These are phyloP conservation scores for Chymomyza caudatula DNA, from an alignment of 2,888 invertebrate genomes.

Conservation along the genomic window DNA sequence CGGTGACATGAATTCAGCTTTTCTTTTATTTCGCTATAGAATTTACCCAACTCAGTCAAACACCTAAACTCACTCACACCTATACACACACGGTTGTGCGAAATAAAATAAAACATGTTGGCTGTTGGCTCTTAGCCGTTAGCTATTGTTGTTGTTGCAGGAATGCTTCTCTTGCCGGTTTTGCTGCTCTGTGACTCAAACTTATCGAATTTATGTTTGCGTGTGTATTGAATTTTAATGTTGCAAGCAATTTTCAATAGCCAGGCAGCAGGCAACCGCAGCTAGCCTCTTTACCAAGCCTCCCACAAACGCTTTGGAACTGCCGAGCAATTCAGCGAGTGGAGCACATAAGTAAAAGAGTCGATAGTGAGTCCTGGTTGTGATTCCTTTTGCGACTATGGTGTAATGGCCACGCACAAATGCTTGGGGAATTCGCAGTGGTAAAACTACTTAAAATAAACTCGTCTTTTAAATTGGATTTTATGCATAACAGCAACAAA, in stretches of 20 bases:
- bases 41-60: conserved; percentile 40
- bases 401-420: conserved; percentile 36
- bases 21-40: conserved; percentile 41
- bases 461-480: conserved; percentile 63
- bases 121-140: conserved; percentile 38
- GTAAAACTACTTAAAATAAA: conserved; percentile 65
- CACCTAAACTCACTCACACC: conserved; percentile 12
- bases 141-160: conserved; percentile 31
- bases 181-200: conserved; percentile 38
- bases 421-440: conserved; percentile 49
- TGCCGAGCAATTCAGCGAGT: background rate
- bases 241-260: conserved; percentile 36
- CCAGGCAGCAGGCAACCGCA: background rate
- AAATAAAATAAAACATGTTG: conserved; percentile 68
- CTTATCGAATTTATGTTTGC: conserved; percentile 68
- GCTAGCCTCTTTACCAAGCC: background rate
- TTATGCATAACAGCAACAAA: conserved; percentile 29
- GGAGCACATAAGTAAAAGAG: background rate
- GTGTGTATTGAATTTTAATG: conserved; percentile 71
- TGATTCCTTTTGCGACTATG: background rate
- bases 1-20: background rate
- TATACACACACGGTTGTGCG: conserved; percentile 48
- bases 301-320: background rate
- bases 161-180: background rate
- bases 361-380: background rate